Conservation (phyloP, 2,888 invertebrate species). For the Ganaspis brasiliensis region DNA sequence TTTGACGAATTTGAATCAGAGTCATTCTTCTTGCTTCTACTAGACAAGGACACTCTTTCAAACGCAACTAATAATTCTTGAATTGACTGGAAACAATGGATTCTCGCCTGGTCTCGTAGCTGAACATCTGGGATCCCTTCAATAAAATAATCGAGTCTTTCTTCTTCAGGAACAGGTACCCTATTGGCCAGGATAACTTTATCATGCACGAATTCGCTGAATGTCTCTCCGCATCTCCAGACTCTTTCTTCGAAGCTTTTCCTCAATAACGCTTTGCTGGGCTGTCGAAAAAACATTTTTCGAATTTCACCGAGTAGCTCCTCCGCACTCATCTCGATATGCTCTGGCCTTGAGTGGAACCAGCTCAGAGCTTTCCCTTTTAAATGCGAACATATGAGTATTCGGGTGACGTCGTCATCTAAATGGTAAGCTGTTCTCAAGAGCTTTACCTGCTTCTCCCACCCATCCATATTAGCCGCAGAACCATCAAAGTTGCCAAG, state of each 20-base stretch:
- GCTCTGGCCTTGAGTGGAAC: slow-evolving; percentile 54
- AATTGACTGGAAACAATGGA: slow-evolving; percentile 2
- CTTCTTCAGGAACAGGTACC: slow-evolving; percentile 2
- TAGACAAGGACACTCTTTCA: no score
- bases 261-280: background rate
- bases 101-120: slow-evolving; percentile 23
- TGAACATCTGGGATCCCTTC: slow-evolving; percentile 1
- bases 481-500: slow-evolving; percentile 52
- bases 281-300: no score
- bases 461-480: slow-evolving; percentile 49
- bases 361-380: slow-evolving; percentile 51
- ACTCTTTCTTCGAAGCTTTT: slow-evolving; percentile 17
- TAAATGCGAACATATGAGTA: slow-evolving; percentile 54
- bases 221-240: background rate
- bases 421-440: slow-evolving; percentile 51
- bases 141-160: slow-evolving; percentile 12
- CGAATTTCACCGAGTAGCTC: no score
- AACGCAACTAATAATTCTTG: no score
- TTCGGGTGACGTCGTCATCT: slow-evolving; percentile 48
- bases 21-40: no score
- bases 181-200: background rate
- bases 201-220: slow-evolving; percentile 11
- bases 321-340: slow-evolving; percentile 37
- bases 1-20: no score
- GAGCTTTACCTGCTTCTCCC: slow-evolving; percentile 50